Evolutionary conservation across 2,113 vertebrate genomes (phyloP).

Genomic region (Bagarius yarrelli): DNA sequence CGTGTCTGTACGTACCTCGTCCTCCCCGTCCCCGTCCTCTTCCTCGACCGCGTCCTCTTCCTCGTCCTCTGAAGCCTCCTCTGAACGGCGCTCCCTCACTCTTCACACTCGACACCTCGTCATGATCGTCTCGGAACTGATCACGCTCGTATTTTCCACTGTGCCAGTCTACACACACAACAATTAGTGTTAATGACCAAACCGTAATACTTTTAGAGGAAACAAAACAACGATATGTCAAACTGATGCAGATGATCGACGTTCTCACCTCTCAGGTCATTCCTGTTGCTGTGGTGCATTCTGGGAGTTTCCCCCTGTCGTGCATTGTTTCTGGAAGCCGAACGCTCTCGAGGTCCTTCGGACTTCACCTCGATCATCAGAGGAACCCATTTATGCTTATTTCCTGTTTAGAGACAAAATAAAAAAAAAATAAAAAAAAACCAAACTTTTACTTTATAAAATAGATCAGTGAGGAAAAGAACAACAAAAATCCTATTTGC

Average conservation of each 20-base stretch:
- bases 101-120: slow-evolving; percentile 96
- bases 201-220: background rate
- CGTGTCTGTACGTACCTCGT: slow-evolving; percentile 61
- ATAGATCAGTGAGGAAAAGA: background rate
- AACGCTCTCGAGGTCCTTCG: slow-evolving; percentile 89
- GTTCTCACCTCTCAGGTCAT: slow-evolving; percentile 86
- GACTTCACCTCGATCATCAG: slow-evolving; percentile 97
- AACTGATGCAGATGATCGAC: background rate
- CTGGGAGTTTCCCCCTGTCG: slow-evolving; percentile 87
- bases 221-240: background rate
- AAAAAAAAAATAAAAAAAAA: background rate
- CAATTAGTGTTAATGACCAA: background rate
- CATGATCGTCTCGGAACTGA: slow-evolving; percentile 87
- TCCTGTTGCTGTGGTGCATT: slow-evolving; percentile 79
- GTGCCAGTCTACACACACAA: slow-evolving; percentile 80
- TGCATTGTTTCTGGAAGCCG: slow-evolving; percentile 86
- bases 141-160: slow-evolving; percentile 87
- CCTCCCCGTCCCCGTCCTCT: slow-evolving; percentile 87
- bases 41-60: slow-evolving; percentile 86
- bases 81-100: slow-evolving; percentile 92
- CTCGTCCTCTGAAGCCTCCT: slow-evolving; percentile 86
- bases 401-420: slow-evolving; percentile 72
- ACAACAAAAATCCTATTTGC: background rate
- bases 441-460: background rate
- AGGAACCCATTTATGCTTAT: slow-evolving; percentile 98